Evolutionary conservation across 1,140 invertebrate genomes (phyloP), one percentile per base, ranked within the genome.

Genomic region (Magallana gigas): DNA sequence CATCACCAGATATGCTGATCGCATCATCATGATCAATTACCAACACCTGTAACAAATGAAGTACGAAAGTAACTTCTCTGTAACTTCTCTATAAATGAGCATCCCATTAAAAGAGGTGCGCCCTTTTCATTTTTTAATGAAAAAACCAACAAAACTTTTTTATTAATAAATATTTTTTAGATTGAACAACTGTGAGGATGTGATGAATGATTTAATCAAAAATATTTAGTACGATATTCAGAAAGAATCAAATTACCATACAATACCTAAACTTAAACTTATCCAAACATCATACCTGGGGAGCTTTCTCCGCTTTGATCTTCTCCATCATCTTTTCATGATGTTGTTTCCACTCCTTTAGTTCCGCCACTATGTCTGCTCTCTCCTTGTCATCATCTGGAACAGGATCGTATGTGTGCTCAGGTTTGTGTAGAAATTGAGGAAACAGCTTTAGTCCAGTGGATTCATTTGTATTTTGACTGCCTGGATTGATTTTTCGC

Each of bases 301-400:
- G 92, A 18, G 91, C 91, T 86, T 90, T 91, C 11, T 88, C 76
- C 62, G 90, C 91, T 29, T 90, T 48, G 57, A 94, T 92, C 48
- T 91, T 88, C 62, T 90, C 87, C 90, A 92, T 92, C 81, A 88
- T 94, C 93, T 92, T 92, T 87, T 93, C 93, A 93, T 94, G 92
- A 76, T 93, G 87, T 18, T 88, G 62, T 90, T 91, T 94, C 94
- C 94, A 94, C 81, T 92, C 91, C 83, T 91, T 91, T 7, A 94
- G 85, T 88, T 94, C 93, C 64, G 91, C 89, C 18, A 92, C 82
- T 62, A 94, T 91, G 62, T 90, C 91, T 62, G 85, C 83, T 76
- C 91, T 87, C 18, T 93, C 89, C 58, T 88, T 87, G 36, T 91
- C 88, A 23, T 92, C 91, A 57, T 90, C 88, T 62, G 89, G 81